A percentile compares a stretch with the other conserved stretches of the same genome.
phyloP scores from a whole-genome alignment of 2,797 vertebrate genomes.

The Paratrypauchen microcephalus region DNA sequence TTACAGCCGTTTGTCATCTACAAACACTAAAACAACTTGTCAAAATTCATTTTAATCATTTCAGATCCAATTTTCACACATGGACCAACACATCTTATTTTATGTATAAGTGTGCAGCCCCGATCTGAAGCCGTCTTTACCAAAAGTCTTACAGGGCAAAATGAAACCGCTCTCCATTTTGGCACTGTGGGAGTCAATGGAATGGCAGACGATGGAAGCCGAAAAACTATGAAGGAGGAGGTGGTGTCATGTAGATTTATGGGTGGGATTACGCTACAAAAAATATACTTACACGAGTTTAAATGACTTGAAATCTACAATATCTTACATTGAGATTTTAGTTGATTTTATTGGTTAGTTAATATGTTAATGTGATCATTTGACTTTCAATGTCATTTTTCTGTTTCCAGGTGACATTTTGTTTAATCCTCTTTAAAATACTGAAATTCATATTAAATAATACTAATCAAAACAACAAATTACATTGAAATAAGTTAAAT shows the following conservation, averaged over 20 bases:
- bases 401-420: background rate
- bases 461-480: background rate
- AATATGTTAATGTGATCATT: background rate
- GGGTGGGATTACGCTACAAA: background rate
- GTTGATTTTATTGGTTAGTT: no score
- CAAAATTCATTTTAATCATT: background rate
- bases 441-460: background rate
- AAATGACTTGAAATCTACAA: background rate
- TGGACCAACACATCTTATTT: background rate
- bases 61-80: background rate
- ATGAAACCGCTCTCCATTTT: slow-evolving; percentile 77
- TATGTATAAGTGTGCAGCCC: background rate
- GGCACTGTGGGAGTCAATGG: slow-evolving; percentile 81
- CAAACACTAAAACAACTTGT: background rate
- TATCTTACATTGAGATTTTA: no score
- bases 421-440: background rate
- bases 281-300: background rate
- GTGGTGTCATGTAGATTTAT: background rate
- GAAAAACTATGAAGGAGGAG: slow-evolving; percentile 32
- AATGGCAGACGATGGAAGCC: slow-evolving; percentile 18
- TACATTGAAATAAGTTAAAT: background rate
- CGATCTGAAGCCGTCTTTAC: slow-evolving; percentile 38
- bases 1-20: background rate
- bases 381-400: background rate
- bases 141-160: slow-evolving; percentile 47